Evolutionary conservation across 2,888 invertebrate species (phyloP), one percentile per base, ranked within the genome.

Genomic region (Eilema griseolum): DNA sequence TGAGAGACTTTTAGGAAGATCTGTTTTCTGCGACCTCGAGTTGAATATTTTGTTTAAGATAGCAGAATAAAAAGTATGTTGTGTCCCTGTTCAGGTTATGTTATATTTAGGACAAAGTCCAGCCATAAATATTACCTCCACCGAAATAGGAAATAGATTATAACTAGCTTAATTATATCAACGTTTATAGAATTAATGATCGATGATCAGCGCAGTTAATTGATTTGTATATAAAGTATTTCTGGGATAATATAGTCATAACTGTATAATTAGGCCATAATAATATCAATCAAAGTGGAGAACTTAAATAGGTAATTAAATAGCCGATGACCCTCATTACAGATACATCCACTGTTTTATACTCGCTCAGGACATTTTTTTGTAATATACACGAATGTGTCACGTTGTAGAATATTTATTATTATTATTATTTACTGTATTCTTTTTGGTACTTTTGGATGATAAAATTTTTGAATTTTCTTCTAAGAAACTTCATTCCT

Each of bases 121-220:
- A 20, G 20, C 20, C 46, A 20, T 46, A 46, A n/a, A 75, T 75
- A 71, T 68, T 74, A 75, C 67, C 66, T 52, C 41, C 62, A 68
- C 28, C 69, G 60, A 66, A 76, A 83, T 76, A 83, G 83, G 83
- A 83, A 83, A 80, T 73, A 66, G 69, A 72, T 57, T 37, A 72
- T 73, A 71, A 75, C 79, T 69, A 70, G 79, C 75, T 75, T 81
- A 83, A 78, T 81, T 67, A 69, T 57, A 78, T 52, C 46, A 59
- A 70, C 62, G 46, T 72, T 73, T 73, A 67, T 71, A 33, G 57
- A 71, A 52, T 71, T 73, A 62, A 69, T 72, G 71, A 64, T 61
- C 52, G 57, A 61, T 60, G 68, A 71, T 73, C 65, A 67, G 73
- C 70, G 61, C 74, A 60, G 71, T 73, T 63, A 76, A 78, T 67